These are phyloP conservation scores for Sebastes iracundus DNA, from an alignment of 2,797 vertebrate species.

Conservation along the genomic window DNA sequence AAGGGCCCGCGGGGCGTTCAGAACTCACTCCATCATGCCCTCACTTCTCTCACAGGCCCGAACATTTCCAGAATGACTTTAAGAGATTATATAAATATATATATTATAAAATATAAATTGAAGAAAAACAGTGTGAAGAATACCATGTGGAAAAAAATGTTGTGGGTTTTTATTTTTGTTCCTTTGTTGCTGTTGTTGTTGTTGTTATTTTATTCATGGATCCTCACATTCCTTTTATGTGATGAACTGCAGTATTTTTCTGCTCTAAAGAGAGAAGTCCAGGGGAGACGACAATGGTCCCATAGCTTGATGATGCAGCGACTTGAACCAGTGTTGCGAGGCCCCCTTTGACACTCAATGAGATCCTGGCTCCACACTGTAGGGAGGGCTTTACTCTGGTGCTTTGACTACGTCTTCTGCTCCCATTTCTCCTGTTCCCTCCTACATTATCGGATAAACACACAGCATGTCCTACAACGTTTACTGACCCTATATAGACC, in stretches of 20 bases:
- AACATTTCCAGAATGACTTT: slow-evolving; percentile 85
- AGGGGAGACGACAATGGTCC: slow-evolving; percentile 53
- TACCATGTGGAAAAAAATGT: slow-evolving; percentile 83
- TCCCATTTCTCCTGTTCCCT: slow-evolving; percentile 38
- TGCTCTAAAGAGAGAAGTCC: slow-evolving; percentile 70
- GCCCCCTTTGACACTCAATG: slow-evolving; percentile 33
- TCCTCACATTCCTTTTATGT: slow-evolving; percentile 83
- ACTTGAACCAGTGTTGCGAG: slow-evolving; percentile 54
- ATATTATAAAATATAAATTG: slow-evolving; percentile 88
- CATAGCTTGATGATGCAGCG: slow-evolving; percentile 56
- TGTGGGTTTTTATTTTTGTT: slow-evolving; percentile 82
- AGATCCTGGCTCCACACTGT: slow-evolving; percentile 43
- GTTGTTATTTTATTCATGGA: slow-evolving; percentile 84
- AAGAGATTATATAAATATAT: slow-evolving; percentile 89
- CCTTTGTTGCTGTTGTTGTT: slow-evolving; percentile 75
- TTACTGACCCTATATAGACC: slow-evolving; percentile 46
- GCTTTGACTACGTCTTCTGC: slow-evolving; percentile 64
- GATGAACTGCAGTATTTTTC: slow-evolving; percentile 79
- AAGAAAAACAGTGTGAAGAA: slow-evolving; percentile 83
- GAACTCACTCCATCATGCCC: slow-evolving; percentile 65
- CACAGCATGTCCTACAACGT: slow-evolving; percentile 54
- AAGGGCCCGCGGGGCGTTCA: slow-evolving; percentile 44
- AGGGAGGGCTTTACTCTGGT: slow-evolving; percentile 63
- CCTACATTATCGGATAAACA: slow-evolving; percentile 41
- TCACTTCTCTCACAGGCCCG: slow-evolving; percentile 76